Evolutionary conservation across 2,888 invertebrate species (phyloP).

Genomic region (Microctonus brassicae): DNA sequence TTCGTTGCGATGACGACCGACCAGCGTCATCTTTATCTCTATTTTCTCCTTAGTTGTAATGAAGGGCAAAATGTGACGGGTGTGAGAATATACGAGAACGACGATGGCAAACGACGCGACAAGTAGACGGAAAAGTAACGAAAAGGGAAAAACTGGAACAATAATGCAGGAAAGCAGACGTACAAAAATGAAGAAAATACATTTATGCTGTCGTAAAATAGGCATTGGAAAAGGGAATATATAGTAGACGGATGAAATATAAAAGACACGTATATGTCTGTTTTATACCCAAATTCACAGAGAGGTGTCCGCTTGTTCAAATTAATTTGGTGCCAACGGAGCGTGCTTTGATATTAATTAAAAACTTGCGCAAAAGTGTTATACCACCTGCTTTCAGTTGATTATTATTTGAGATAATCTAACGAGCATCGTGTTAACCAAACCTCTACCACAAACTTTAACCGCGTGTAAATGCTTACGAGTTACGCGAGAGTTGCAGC

Average conservation of each 20-base stretch:
- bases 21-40: neutral
- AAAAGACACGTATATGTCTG: neutral
- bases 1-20: constrained; percentile 36
- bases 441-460: constrained; percentile 15
- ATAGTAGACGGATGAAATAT: neutral
- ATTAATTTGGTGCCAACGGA: neutral
- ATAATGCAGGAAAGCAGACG: neutral
- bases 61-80: neutral
- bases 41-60: neutral
- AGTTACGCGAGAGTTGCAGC: neutral
- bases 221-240: neutral
- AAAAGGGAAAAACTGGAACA: neutral
- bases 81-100: too few relatives aligned
- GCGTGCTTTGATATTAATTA: constrained; percentile 56
- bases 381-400: constrained; percentile 34
- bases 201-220: neutral
- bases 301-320: constrained; percentile 12
- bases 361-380: constrained; percentile 51
- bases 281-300: constrained; percentile 42
- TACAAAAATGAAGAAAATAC: constrained; percentile 1
- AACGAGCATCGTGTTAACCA: constrained; percentile 38
- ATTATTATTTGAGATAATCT: constrained; percentile 51
- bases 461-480: neutral
- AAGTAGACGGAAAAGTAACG: too few relatives aligned
- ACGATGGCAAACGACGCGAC: too few relatives aligned